These are phyloP conservation scores for Cacoxenus indagator DNA, from an alignment of 2,888 invertebrate species.

Conservation along the genomic window DNA sequence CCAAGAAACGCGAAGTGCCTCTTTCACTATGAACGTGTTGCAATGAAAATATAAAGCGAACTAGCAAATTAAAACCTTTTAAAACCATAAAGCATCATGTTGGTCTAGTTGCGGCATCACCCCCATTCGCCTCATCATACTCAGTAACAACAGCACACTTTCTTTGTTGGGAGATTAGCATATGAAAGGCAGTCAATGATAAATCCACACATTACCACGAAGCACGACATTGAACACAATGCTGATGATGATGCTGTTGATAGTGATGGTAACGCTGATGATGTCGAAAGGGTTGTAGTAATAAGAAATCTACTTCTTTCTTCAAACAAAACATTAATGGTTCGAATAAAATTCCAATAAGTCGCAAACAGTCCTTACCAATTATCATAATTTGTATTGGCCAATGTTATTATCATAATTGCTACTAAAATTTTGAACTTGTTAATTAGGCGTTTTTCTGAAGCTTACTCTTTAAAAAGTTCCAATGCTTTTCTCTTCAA, in stretches of 20 bases:
- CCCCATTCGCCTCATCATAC: neutral
- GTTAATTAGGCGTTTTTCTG: neutral
- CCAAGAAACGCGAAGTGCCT: no score
- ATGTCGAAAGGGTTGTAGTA: neutral
- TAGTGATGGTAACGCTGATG: neutral
- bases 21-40: no score
- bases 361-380: neutral
- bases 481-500: no score
- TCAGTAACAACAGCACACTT: neutral
- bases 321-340: neutral
- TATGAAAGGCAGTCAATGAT: constrained; percentile 6
- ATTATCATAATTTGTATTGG: neutral
- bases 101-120: no score
- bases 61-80: no score
- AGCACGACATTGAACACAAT: neutral
- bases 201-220: neutral
- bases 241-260: neutral
- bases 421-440: neutral
- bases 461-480: no score
- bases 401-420: neutral
- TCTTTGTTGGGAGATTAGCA: neutral
- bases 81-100: no score
- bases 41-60: no score
- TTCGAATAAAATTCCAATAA: neutral
- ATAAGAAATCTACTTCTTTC: no score